These are phyloP conservation scores for Loris lydekkerianus DNA, from an alignment of 2,797 vertebrate genomes.

Conservation along the genomic window DNA sequence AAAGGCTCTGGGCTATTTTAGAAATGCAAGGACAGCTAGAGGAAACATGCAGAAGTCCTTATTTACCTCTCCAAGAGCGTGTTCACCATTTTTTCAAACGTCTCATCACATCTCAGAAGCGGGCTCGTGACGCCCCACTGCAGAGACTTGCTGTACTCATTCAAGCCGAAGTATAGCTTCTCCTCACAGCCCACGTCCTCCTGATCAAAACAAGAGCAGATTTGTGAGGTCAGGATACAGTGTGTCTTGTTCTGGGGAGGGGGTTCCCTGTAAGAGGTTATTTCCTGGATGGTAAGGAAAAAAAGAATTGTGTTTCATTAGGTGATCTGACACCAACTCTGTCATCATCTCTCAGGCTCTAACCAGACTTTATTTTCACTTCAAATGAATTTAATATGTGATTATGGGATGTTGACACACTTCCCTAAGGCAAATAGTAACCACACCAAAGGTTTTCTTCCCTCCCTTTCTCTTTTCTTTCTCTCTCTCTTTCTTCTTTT, in stretches of 20 bases:
- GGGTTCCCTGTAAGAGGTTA: neutral
- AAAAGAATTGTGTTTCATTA: neutral
- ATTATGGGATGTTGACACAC: neutral
- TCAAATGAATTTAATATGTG: neutral
- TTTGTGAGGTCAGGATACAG: slow-evolving; percentile 38
- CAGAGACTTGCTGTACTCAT: slow-evolving; percentile 96
- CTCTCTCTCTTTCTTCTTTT: no score
- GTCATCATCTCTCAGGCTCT: neutral
- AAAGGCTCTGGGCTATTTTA: neutral
- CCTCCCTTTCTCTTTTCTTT: neutral
- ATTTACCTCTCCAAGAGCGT: slow-evolving; percentile 96
- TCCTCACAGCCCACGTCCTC: slow-evolving; percentile 91
- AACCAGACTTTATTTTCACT: neutral
- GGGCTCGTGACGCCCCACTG: slow-evolving; percentile 98
- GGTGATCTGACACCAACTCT: neutral
- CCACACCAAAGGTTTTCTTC: neutral
- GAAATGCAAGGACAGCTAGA: neutral
- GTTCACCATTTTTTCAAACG: slow-evolving; percentile 99
- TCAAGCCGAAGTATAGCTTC: slow-evolving; percentile 96
- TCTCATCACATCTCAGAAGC: slow-evolving; percentile 96
- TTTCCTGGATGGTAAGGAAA: slow-evolving; percentile 20
- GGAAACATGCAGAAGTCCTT: neutral
- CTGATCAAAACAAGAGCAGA: slow-evolving; percentile 89
- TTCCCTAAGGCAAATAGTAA: neutral
- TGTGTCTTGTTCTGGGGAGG: neutral